phyloP scores from a whole-genome alignment of 2,888 invertebrate species.

The Gibbula magus region DNA sequence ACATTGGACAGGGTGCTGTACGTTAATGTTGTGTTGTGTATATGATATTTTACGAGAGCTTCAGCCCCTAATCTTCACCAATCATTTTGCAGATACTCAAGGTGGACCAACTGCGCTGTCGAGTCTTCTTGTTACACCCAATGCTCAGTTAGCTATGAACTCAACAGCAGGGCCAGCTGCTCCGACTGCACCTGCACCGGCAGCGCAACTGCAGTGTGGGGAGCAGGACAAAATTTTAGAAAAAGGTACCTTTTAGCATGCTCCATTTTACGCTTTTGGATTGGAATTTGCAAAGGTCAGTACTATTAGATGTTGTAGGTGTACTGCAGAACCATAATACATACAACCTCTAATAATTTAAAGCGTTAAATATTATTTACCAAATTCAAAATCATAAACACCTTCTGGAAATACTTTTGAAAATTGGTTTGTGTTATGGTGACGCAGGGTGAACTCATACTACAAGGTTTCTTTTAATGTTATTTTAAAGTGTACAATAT shows the following conservation, averaged over 20 bases:
- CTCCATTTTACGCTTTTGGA: conserved; percentile 6
- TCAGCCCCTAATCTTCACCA: background rate
- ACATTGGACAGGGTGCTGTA: too few species aligned
- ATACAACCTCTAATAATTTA: background rate
- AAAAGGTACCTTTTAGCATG: conserved; percentile 25
- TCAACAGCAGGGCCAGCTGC: conserved; percentile 48
- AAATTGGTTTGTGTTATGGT: background rate
- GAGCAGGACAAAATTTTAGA: conserved; percentile 23
- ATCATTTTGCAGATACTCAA: conserved; percentile 50
- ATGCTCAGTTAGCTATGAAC: conserved; percentile 51
- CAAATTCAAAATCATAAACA: too few species aligned
- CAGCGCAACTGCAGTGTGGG: conserved; percentile 19
- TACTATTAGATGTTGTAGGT: background rate
- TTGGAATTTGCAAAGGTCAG: background rate
- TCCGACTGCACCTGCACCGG: conserved; percentile 20
- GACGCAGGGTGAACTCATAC: background rate
- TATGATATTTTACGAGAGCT: too few species aligned
- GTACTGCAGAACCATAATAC: background rate
- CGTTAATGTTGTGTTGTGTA: too few species aligned
- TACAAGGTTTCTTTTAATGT: background rate
- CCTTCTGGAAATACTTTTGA: too few species aligned
- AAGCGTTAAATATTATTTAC: background rate
- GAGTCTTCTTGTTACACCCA: conserved; percentile 62
- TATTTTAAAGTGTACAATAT: too few species aligned
- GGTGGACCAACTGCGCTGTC: conserved; percentile 56